Percentiles rank a stretch among this genome's conserved stretches.
phyloP scores from a whole-genome alignment of 2,797 vertebrate genomes.

The Columba guinea region DNA sequence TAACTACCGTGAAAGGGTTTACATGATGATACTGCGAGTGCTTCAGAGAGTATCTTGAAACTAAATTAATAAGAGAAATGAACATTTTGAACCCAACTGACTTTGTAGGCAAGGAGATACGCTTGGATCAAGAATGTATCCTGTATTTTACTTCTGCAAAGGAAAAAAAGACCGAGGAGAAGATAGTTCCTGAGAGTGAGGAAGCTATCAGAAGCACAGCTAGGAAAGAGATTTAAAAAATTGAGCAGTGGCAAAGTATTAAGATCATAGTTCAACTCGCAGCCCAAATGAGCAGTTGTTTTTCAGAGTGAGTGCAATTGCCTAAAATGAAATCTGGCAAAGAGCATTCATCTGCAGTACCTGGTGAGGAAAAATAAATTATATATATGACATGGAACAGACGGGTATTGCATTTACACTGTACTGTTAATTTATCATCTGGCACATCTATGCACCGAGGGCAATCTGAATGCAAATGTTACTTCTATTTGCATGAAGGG shows the following conservation, averaged over 20 bases:
- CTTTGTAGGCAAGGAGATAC: background rate
- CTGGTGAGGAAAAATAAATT: background rate
- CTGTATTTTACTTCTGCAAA: background rate
- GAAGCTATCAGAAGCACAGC: background rate
- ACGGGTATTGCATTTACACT: background rate
- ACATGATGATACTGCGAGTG: background rate
- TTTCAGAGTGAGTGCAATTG: background rate
- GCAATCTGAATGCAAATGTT: conserved; percentile 45
- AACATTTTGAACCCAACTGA: background rate
- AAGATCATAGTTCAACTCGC: background rate
- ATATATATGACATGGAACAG: background rate
- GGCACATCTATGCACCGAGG: background rate
- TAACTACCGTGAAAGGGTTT: conserved; percentile 3
- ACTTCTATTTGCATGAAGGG: conserved; percentile 19
- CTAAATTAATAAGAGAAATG: conserved; percentile 36
- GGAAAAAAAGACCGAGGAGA: background rate
- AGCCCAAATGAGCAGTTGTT: background rate
- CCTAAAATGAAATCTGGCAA: background rate
- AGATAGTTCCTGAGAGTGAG: background rate
- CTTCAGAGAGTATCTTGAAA: background rate
- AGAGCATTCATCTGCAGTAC: background rate
- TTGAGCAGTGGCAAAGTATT: background rate
- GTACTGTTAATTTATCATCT: conserved; percentile 9
- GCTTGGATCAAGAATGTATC: background rate
- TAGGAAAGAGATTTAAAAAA: background rate